Evolutionary conservation across 2,113 vertebrate genomes (phyloP).

Genomic region (Poecile atricapillus): DNA sequence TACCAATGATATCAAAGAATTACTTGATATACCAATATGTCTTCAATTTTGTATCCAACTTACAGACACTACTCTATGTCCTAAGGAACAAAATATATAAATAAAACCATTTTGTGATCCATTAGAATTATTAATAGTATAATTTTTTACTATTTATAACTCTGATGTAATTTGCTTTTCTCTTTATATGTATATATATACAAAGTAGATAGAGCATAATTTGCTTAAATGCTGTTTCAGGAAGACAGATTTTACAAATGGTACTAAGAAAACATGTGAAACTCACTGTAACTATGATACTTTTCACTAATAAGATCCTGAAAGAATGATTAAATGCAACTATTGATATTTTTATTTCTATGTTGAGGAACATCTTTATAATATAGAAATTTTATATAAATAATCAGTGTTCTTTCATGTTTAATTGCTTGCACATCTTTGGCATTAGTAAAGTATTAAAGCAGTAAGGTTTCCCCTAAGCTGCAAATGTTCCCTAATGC

Average conservation of each 20-base stretch:
- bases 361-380: background rate
- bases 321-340: background rate
- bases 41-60: background rate
- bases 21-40: background rate
- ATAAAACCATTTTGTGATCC: background rate
- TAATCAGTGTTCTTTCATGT: background rate
- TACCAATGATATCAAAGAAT: background rate
- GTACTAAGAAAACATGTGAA: background rate
- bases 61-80: background rate
- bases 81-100: background rate
- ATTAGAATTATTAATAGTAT: background rate
- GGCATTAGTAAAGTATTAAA: slow-evolving; percentile 1
- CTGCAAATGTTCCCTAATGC: background rate
- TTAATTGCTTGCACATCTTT: slow-evolving; percentile 33
- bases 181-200: background rate
- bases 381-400: background rate
- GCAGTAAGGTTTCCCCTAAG: background rate
- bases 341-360: background rate
- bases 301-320: background rate
- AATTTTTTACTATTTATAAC: background rate
- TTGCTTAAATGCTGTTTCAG: background rate
- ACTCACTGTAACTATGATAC: background rate
- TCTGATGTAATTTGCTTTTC: background rate
- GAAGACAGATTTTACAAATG: background rate
- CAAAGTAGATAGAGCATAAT: background rate